Base-by-base conservation (phyloP, 2,113 vertebrate species). In the Ageneiosus marmoratus region DNA sequence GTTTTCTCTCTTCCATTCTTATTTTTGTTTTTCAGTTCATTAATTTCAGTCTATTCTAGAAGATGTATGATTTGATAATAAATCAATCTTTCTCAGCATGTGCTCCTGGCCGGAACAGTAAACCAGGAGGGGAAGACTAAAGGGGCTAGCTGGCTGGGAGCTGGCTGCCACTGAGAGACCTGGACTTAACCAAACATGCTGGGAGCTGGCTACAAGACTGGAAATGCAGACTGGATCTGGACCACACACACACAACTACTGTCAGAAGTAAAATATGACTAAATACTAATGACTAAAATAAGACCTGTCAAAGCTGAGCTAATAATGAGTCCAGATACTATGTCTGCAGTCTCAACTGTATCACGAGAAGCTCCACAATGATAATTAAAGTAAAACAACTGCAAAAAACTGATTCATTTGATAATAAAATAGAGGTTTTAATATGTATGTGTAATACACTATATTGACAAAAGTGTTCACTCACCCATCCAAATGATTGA, bases 81-180 rank as follows among this genome's bases (percentile, higher is more conserved):
- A 58, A 60, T 27, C 53, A 34, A 56, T 62, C 29, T 37, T 22
- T 69, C 27, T 37, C 63, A 80, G 79, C 79, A 10, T 74, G 69
- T 69, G 74, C 55, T 75, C 70, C 29, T 82, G 80, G 44, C 56
- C 70, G 51, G 44, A 63, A 73, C 55, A 77, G 41, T 56, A 75
- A 73, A 77, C 16, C 44, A 87, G 76, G 62, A 65, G 75, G 76
- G 80, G 27, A 56, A 58, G 53, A 37, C 9, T 62, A 78, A 82
- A 62, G 48, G 46, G 73, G 50, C 48, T 34, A 24, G 34, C 82
- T 83, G 79, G 81, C 83, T 72, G 80, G 79, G 82, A 88, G 53
- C 83, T 89, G 87, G 86, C 85, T 75, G 81, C 55, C 22, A 60
- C 34, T 82, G 82, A 81, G 60, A 82, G 84, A 81, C 75, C 56